Evolutionary conservation across 2,888 invertebrate genomes (phyloP).

Genomic region (Nezara viridula): DNA sequence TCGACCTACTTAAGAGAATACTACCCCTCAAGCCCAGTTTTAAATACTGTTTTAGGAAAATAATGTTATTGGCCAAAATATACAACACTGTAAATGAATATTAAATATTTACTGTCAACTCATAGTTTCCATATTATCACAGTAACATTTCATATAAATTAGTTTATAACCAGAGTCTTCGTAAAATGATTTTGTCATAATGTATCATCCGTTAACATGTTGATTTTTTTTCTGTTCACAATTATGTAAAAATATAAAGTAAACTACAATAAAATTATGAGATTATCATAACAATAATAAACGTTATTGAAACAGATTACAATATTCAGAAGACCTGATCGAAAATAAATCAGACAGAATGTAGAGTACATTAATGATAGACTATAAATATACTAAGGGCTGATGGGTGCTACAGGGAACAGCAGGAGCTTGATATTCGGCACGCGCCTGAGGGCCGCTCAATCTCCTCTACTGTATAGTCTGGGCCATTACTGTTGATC

Average conservation of each 20-base stretch:
- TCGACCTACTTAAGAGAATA: constrained; percentile 46
- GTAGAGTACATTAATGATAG: constrained; percentile 21
- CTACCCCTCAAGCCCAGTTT: constrained; percentile 43
- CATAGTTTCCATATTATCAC: constrained; percentile 37
- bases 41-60: background rate
- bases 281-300: constrained; percentile 43
- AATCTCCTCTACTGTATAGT: constrained; percentile 23
- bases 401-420: constrained; percentile 49
- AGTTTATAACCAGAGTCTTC: constrained; percentile 44
- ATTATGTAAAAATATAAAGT: constrained; percentile 11
- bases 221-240: background rate
- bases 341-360: constrained; percentile 24
- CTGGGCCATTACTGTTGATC: constrained; percentile 43
- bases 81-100: constrained; percentile 24
- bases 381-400: constrained; percentile 56
- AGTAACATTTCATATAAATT: constrained; percentile 47
- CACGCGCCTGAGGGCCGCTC: background rate
- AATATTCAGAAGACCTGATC: constrained; percentile 45
- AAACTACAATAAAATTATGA: constrained; percentile 46
- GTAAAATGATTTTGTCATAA: constrained; percentile 40
- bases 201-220: background rate
- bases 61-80: constrained; percentile 26
- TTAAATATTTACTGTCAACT: constrained; percentile 40
- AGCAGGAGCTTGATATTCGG: background rate
- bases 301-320: constrained; percentile 14